Evolutionary conservation across 2,113 vertebrate genomes (phyloP).

Genomic region (Apteryx owenii): DNA sequence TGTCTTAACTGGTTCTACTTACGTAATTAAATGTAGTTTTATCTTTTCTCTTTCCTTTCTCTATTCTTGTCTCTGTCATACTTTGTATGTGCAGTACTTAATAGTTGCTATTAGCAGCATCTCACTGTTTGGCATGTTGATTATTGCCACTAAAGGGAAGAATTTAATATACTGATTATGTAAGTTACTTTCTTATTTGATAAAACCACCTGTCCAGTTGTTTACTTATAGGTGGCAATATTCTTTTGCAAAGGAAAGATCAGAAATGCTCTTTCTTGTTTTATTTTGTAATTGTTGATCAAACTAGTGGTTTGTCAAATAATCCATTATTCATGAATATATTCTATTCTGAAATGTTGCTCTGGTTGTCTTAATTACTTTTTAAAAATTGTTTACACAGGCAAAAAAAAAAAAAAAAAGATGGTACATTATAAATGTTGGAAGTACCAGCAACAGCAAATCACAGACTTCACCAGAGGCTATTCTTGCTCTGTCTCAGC

Average conservation of each 20-base stretch:
- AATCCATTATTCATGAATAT: background rate
- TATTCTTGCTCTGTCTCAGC: slow-evolving; percentile 85
- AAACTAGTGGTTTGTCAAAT: background rate
- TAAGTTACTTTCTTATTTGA: rapidly evolving
- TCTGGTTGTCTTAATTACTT: slow-evolving; percentile 37
- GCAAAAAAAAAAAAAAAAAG: background rate
- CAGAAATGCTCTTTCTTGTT: background rate
- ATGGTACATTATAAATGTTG: slow-evolving; percentile 48
- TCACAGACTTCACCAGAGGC: slow-evolving; percentile 85
- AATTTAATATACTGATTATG: rapidly evolving
- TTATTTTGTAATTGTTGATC: background rate
- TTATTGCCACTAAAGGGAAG: background rate
- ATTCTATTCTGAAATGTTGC: background rate
- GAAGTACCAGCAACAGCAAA: slow-evolving; percentile 78
- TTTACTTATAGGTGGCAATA: background rate
- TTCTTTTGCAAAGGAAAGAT: background rate
- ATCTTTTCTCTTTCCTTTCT: background rate
- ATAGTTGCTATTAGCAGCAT: background rate
- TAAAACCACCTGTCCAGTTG: background rate
- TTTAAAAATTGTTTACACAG: slow-evolving; percentile 31
- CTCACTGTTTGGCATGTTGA: rapidly evolving
- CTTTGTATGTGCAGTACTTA: background rate
- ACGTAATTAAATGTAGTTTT: background rate
- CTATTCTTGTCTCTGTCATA: rapidly evolving
- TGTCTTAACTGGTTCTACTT: rapidly evolving